phyloP scores from a whole-genome alignment of 2,888 invertebrate species.

The Chrysomela aeneicollis region DNA sequence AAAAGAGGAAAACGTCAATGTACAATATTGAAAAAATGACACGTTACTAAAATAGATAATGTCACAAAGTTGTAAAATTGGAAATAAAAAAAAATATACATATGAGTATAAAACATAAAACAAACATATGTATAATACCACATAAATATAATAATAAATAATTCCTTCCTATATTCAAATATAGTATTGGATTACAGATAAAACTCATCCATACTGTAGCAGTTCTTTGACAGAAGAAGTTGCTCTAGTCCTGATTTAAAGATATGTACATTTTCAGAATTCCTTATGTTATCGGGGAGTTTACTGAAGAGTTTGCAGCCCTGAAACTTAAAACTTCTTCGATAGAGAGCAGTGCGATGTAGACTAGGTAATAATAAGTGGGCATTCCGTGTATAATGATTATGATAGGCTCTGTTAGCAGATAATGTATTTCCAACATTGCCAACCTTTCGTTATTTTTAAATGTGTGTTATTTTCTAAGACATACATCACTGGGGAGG shows the following conservation, averaged over 20 bases:
- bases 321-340: slow-evolving; percentile 7
- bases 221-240: not conserved
- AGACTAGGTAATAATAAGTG: slow-evolving; percentile 10
- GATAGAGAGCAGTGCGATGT: slow-evolving; percentile 8
- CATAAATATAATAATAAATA: not conserved
- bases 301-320: slow-evolving; percentile 12
- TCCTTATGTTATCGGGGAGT: not conserved
- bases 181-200: not conserved
- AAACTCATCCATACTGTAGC: slow-evolving; percentile 1
- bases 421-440: slow-evolving; percentile 8
- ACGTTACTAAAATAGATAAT: not conserved
- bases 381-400: not conserved
- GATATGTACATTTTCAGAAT: slow-evolving; percentile 12
- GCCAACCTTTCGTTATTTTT: no score
- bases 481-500: no score
- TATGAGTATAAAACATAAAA: no score
- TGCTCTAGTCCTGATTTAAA: not conserved
- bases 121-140: not conserved
- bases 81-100: not conserved
- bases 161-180: not conserved
- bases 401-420: not conserved
- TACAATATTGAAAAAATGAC: not conserved
- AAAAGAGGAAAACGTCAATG: slow-evolving; percentile 1
- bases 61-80: not conserved
- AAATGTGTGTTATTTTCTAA: no score